A percentile compares a stretch with the other conserved stretches of the same genome.
These are phyloP conservation scores for Tyrophagus putrescentiae DNA, from an alignment of 1,140 invertebrate species.

Conservation along the genomic window DNA sequence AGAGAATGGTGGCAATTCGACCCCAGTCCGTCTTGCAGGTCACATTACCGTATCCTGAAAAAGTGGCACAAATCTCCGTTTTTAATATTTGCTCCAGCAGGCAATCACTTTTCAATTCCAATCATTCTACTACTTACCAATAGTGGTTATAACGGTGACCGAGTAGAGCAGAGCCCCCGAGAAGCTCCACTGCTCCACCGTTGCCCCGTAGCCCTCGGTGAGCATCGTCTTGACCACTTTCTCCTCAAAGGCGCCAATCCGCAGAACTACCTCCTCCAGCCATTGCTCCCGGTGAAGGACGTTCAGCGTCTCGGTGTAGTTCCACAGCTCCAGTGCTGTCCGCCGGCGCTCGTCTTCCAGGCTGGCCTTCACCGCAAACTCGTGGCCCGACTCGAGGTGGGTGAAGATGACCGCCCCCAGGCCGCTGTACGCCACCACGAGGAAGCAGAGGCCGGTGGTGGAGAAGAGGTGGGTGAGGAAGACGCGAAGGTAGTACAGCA, in stretches of 20 bases:
- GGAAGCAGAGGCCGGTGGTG: slow-evolving; percentile 74
- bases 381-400: slow-evolving; percentile 57
- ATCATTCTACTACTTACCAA: slow-evolving; percentile 34
- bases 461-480: slow-evolving; percentile 41
- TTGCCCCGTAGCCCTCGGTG: slow-evolving; percentile 56
- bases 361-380: slow-evolving; percentile 31
- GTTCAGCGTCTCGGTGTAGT: slow-evolving; percentile 52
- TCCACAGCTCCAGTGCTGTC: slow-evolving; percentile 45
- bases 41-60: slow-evolving; percentile 84
- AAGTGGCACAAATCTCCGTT: slow-evolving; percentile 19
- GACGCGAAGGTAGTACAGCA: slow-evolving; percentile 28
- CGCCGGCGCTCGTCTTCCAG: slow-evolving; percentile 25
- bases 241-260: slow-evolving; percentile 57
- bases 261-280: slow-evolving; percentile 51
- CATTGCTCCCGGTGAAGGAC: slow-evolving; percentile 58
- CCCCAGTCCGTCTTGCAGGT: slow-evolving; percentile 79
- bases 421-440: slow-evolving; percentile 86
- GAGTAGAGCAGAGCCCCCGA: slow-evolving; percentile 61
- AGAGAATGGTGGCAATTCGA: slow-evolving; percentile 85
- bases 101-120: background rate
- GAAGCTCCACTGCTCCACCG: slow-evolving; percentile 56
- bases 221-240: slow-evolving; percentile 55
- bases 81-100: background rate
- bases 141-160: slow-evolving; percentile 66
- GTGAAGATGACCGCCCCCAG: slow-evolving; percentile 83